These are phyloP conservation scores for Formica exsecta DNA, from an alignment of 1,140 invertebrate genomes.

Conservation along the genomic window DNA sequence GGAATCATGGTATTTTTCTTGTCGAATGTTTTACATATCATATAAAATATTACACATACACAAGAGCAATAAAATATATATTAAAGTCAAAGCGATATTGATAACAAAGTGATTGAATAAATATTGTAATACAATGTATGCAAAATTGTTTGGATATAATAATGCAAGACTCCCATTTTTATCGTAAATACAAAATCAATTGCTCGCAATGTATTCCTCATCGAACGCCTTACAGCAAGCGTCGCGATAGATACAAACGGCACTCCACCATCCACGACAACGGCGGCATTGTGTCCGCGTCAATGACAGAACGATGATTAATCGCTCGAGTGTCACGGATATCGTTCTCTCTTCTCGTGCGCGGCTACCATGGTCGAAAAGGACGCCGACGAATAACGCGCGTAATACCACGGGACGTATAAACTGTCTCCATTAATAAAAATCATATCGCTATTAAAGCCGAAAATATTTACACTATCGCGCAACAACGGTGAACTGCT, in stretches of 20 bases:
- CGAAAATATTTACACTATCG: conserved; percentile 78
- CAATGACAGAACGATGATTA: conserved; percentile 69
- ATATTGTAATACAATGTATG: not conserved
- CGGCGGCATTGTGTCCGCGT: conserved; percentile 68
- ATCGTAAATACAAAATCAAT: not conserved
- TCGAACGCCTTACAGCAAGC: conserved; percentile 14
- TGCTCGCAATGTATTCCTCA: not conserved
- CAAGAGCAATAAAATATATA: not conserved
- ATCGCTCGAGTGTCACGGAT: conserved; percentile 66
- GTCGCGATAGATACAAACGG: conserved; percentile 22
- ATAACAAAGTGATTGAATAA: not conserved
- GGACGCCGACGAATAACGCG: conserved; percentile 49
- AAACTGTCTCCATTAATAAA: conserved; percentile 81
- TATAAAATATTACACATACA: not conserved
- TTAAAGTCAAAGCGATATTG: not conserved
- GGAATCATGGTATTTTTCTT: not conserved
- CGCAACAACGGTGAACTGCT: conserved; percentile 16
- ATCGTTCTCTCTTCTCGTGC: conserved; percentile 44
- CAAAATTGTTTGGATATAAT: not conserved
- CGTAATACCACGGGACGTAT: conserved; percentile 56
- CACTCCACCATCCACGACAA: conserved; percentile 48
- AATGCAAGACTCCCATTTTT: conserved; percentile 2
- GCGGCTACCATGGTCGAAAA: conserved; percentile 55
- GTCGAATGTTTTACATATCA: not conserved
- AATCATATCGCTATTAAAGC: conserved; percentile 80